A percentile compares a stretch with the other conserved stretches of the same genome.
Evolutionary conservation across 2,113 vertebrate genomes (phyloP).

Genomic region (Arizona elegans): DNA sequence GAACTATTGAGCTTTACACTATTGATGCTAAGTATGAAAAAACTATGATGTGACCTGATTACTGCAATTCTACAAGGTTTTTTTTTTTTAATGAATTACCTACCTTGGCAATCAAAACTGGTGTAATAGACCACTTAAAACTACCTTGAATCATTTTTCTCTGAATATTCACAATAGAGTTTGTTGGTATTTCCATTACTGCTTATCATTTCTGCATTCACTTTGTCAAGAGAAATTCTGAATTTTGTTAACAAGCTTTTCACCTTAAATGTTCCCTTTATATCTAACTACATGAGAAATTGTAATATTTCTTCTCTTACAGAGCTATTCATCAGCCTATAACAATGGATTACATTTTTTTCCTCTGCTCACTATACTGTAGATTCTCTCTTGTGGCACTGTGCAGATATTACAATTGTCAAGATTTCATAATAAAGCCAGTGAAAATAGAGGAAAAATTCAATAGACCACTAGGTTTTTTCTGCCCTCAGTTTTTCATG

Average conservation of each 20-base stretch:
- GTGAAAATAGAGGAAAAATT: background rate
- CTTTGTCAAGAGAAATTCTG: background rate
- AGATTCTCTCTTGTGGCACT: constrained; percentile 53
- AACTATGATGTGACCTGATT: background rate
- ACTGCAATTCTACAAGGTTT: background rate
- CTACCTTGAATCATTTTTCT: background rate
- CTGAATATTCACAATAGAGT: background rate
- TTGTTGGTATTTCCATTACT: background rate
- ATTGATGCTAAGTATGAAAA: background rate
- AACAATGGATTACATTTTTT: constrained; percentile 63
- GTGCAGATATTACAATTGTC: no score
- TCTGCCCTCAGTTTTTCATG: background rate
- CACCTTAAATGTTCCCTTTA: constrained; percentile 42
- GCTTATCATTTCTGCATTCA: background rate
- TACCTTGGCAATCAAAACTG: background rate
- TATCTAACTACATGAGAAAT: constrained; percentile 18
- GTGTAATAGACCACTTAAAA: background rate
- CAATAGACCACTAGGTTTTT: background rate
- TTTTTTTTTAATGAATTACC: background rate
- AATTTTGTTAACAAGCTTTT: background rate
- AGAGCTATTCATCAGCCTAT: background rate
- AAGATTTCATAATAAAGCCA: no score
- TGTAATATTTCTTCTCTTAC: constrained; percentile 38
- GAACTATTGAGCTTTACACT: background rate
- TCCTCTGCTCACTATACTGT: background rate